These are phyloP conservation scores for Pachymerium ferrugineum DNA, from an alignment of 2,888 invertebrate species.

Conservation along the genomic window DNA sequence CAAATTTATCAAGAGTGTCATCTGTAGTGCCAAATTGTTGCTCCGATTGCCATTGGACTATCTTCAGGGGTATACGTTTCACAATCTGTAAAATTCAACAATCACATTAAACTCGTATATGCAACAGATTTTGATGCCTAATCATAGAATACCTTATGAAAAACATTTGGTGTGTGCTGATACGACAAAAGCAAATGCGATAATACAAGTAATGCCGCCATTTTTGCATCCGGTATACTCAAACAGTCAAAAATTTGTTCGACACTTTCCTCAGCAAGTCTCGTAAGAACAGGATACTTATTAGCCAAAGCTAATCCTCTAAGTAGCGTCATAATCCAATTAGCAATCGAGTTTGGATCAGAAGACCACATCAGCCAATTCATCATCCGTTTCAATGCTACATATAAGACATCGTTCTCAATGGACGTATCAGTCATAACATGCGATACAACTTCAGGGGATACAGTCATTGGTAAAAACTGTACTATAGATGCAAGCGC, in stretches of 20 bases:
- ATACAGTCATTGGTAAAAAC: not conserved
- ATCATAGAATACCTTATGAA: slow-evolving; percentile 48
- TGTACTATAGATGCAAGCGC: not conserved
- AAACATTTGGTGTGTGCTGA: slow-evolving; percentile 47
- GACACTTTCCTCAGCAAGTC: not conserved
- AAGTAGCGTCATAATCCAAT: slow-evolving; percentile 17
- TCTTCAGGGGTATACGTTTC: not conserved
- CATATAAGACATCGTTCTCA: not conserved
- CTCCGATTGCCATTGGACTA: not conserved
- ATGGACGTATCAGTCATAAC: not conserved
- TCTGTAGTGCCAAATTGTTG: not conserved
- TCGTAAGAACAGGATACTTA: not conserved
- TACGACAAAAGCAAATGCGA: slow-evolving; percentile 46
- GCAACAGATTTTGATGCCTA: not conserved
- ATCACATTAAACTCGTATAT: not conserved
- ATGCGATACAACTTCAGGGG: not conserved
- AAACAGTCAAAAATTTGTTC: not conserved
- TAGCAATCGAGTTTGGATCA: not conserved
- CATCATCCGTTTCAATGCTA: not conserved
- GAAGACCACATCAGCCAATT: not conserved
- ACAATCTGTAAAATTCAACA: not conserved
- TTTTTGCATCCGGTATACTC: not conserved
- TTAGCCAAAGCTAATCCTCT: not conserved
- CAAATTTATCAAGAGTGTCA: slow-evolving; percentile 9
- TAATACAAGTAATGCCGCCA: slow-evolving; percentile 39